Evolutionary conservation across 2,888 invertebrate species (phyloP), one percentile per base, ranked within the genome.

Genomic region (Odontothrips loti): DNA sequence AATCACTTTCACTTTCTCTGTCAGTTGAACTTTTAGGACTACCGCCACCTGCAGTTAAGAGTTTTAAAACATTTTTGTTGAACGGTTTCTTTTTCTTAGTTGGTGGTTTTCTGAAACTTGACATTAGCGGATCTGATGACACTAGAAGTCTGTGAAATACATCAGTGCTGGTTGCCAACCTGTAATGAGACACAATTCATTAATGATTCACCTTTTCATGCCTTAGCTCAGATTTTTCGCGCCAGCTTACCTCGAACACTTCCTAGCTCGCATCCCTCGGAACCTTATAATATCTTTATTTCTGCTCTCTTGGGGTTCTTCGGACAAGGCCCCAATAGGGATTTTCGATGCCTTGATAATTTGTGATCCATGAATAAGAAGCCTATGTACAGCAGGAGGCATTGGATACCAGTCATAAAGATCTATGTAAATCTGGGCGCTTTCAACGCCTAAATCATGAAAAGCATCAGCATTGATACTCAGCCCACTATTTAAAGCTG

Each of bases 361-460:
- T 3, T 80, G 80, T 47, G 79, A 58, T 11, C 82, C 83, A 80
- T 85, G 84, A 9, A 83, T 82, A 34, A 84, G 79, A 43, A 85
- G 80, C 63, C 83, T 84, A 79, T 85, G 84, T n/a, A 84, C 82
- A 12, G 82, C 81, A 29, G 83, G 82, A 48, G 85, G 83, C 85
- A 85, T 85, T 43, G 81, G 81, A 80, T 85, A 84, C 85, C 84
- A 85, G 9, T 82, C 75, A 81, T 84, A 84, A 15, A 82, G n/a
- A 8, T 78, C 48, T 48, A 82, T 80, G 51, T 79, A 80, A 47
- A 83, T 80, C 68, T 81, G 81, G 4, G 83, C 80, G 17, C 84
- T 84, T 75, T 83, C 82, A 17, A 80, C 11, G 15, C 82, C 79
- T 80, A 83, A 84, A 47, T 78, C 27, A 34, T 51, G 3, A 81